Percentiles rank a stretch among this genome's conserved stretches.
Conservation (phyloP, 2,797 vertebrate species). For the Alosa sapidissima region DNA sequence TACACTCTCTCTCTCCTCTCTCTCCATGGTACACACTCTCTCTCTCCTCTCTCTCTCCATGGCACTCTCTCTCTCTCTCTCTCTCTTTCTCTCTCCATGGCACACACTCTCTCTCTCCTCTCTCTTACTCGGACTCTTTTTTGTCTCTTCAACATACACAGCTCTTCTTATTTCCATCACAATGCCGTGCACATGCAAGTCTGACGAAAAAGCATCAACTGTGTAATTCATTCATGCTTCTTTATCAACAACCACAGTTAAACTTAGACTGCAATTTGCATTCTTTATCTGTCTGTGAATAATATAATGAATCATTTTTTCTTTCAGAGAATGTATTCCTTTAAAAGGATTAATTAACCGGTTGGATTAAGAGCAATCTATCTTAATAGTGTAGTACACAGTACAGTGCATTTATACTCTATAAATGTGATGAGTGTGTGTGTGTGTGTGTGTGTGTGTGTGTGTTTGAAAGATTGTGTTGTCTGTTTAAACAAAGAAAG, state of each 20-base stretch:
- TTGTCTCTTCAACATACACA: constrained; percentile 55
- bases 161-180: constrained; percentile 73
- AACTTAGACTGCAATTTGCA: constrained; percentile 63
- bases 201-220: constrained; percentile 66
- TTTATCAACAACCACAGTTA: constrained; percentile 61
- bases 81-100: too few species aligned
- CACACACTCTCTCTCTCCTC: constrained; percentile 69
- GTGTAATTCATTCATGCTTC: constrained; percentile 62
- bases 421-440: not conserved
- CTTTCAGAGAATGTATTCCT: constrained; percentile 40
- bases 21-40: too few species aligned
- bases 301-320: constrained; percentile 61
- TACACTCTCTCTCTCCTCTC: too few species aligned
- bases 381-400: constrained; percentile 31
- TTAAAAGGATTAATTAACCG: constrained; percentile 57
- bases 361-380: constrained; percentile 39
- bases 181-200: constrained; percentile 62
- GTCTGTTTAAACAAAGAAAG: constrained; percentile 35
- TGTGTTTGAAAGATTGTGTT: constrained; percentile 11
- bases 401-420: not conserved
- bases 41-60: too few species aligned
- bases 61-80: too few species aligned
- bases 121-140: constrained; percentile 79
- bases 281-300: constrained; percentile 46
- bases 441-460: constrained; percentile 31